Evolutionary conservation across 1,140 invertebrate genomes (phyloP), one percentile per base, ranked within the genome.

Genomic region (Drosophila lacteicornis): DNA sequence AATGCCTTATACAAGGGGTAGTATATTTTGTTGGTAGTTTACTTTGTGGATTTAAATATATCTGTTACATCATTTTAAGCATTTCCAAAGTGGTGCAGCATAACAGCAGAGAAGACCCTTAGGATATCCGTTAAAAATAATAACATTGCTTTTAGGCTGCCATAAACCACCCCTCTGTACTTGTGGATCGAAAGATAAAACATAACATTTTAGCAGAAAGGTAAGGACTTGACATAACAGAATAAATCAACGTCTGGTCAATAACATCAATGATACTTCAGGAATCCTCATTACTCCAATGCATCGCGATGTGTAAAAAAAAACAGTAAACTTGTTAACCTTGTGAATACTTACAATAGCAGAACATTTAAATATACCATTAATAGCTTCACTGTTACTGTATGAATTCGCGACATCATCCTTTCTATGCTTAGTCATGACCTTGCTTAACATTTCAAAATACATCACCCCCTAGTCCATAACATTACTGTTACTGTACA

Each of bases 161-260:
- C 62, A 59, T 65, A 65, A 45, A 27, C 53, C 8, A 38, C 59
- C 77, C 67, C 30, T 30, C 36, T 38, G 15, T 30, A 15, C 0
- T 8, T 22, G 36, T 45, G 42, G 40, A 46, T 38, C 46, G 5
- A 25, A 51, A 36, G 6, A 33, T 33, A 27, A 46, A 22, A 45
- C 43, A 51, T 50, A 50, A 30, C 25, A 51, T 36, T 2, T 9
- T 8, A 9, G 30, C 22, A 47, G 12, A 15, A 47, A 47, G 19
- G 19, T 19, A 19, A 19, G 19, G 19, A 19, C 19, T 19, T 19
- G 30, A 13, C 49, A 51, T 36, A 53, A 36, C 5, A 36, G 12
- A 17, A 12, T 19, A n/a, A n/a, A n/a, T n/a, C n/a, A 19, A 0
- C 4, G 13, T 5, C 25, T 25, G 12, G 6, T 0, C 12, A 25